Conservation (phyloP, 2,113 vertebrate genomes). For the Melanerpes formicivorus region DNA sequence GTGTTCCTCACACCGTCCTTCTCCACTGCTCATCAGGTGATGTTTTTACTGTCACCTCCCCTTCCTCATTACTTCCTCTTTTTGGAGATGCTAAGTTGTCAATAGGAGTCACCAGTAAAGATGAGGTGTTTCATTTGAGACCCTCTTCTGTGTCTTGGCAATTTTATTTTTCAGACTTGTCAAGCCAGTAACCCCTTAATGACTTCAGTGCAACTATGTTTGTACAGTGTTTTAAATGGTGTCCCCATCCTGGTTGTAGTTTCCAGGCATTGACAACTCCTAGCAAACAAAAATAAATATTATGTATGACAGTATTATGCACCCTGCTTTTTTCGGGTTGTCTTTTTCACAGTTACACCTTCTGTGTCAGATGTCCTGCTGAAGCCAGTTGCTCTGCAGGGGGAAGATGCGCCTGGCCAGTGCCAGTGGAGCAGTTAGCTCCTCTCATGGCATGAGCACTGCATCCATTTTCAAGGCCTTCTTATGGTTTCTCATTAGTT, state of each 20-base stretch:
- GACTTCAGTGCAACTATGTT: not conserved
- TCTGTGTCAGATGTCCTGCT: not conserved
- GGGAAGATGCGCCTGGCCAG: not conserved
- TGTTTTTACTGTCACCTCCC: not conserved
- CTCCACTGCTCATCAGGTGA: not conserved
- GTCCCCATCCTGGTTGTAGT: not conserved
- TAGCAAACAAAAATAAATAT: not conserved
- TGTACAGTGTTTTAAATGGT: fast-evolving
- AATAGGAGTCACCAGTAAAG: not conserved
- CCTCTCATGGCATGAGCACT: not conserved
- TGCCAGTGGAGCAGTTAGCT: fast-evolving
- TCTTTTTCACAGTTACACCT: not conserved
- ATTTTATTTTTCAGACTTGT: not conserved
- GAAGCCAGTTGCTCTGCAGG: fast-evolving
- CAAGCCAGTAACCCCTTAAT: not conserved
- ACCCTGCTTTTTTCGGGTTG: not conserved
- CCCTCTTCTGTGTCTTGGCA: not conserved
- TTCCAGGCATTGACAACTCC: not conserved
- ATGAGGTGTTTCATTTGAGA: not conserved
- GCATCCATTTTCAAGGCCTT: fast-evolving
- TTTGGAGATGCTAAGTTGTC: not conserved
- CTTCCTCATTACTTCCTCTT: not conserved
- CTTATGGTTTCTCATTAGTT: not conserved
- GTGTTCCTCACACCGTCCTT: not conserved
- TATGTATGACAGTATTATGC: not conserved